Evolutionary conservation across 1,140 invertebrate genomes (phyloP), one percentile per base, ranked within the genome.

Genomic region (Drosophila bipectinata): DNA sequence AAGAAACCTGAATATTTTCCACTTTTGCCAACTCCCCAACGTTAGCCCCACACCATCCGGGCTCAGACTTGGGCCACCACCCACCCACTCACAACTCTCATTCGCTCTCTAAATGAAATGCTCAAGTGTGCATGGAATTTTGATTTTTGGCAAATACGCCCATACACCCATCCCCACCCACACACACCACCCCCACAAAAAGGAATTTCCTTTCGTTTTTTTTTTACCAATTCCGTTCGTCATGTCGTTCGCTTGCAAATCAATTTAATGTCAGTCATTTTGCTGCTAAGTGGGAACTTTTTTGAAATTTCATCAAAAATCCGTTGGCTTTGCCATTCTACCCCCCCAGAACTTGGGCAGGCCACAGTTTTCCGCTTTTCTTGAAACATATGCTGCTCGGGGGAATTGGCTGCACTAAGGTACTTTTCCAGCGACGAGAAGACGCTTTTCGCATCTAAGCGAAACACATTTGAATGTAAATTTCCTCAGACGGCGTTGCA

Each of bases 181-280:
- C 24, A 14, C 34, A 14, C 32, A 15, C 30, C 15, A 24, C 39
- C 24, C 24, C 32, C 30, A 12, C 66, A 52, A 69, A 39, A 66
- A 41, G 64, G 34, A 71, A 44, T 71, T 62, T 59, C 48, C 21
- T 15, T 44, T 14, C 1, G 0, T 15, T 14, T 41, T n/a, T 15
- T 44, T 44, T 15, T 55, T 24, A 44, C 41, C 71, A 53, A 53
- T 81, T 89, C 72, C 76, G 79, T 90, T 74, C 79, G 90, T 91
- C 90, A 91, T 91, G 89, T 87, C 77, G 74, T 52, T 87, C 60
- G 90, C 79, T 91, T 91, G 89, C 90, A 91, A 91, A 91, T 91
- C 90, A 91, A 91, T 91, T 91, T 91, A 84, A 91, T 91, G 89
- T 87, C 81, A 87, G 89, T 91, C 90, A 90, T 90, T 90, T 88